Evolutionary conservation across 2,797 vertebrate species (phyloP).

Genomic region (Enteromius fasciolatus): DNA sequence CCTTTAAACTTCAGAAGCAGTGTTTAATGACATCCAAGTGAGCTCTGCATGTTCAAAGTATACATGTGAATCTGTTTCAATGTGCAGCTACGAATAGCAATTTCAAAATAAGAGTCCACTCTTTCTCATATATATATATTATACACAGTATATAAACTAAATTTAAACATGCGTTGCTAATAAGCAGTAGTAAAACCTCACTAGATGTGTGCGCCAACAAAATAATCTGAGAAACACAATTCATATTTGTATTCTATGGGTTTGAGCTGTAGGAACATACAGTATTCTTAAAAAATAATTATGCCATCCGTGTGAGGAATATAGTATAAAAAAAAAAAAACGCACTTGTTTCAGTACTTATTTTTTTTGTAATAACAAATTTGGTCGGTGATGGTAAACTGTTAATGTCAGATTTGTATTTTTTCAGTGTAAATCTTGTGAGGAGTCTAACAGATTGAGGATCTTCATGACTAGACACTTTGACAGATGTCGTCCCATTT

Average conservation of each 20-base stretch:
- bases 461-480: conserved; percentile 13
- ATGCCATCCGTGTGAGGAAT: neutral
- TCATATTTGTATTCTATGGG: neutral
- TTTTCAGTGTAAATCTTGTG: neutral
- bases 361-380: no score
- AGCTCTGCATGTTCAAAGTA: neutral
- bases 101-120: neutral
- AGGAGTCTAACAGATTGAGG: conserved; percentile 3
- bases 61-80: neutral
- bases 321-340: neutral
- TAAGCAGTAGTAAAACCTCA: no score
- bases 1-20: neutral
- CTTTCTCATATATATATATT: no score
- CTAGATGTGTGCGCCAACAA: no score
- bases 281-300: neutral
- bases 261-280: neutral
- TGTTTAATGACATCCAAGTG: neutral
- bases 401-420: neutral
- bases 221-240: neutral
- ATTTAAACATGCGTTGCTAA: no score
- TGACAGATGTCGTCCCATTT: conserved; percentile 4
- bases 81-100: neutral
- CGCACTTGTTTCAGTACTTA: no score
- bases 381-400: neutral
- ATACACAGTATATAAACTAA: no score